These are phyloP conservation scores for Larimichthys crocea DNA, from an alignment of 2,113 vertebrate species.

Conservation along the genomic window DNA sequence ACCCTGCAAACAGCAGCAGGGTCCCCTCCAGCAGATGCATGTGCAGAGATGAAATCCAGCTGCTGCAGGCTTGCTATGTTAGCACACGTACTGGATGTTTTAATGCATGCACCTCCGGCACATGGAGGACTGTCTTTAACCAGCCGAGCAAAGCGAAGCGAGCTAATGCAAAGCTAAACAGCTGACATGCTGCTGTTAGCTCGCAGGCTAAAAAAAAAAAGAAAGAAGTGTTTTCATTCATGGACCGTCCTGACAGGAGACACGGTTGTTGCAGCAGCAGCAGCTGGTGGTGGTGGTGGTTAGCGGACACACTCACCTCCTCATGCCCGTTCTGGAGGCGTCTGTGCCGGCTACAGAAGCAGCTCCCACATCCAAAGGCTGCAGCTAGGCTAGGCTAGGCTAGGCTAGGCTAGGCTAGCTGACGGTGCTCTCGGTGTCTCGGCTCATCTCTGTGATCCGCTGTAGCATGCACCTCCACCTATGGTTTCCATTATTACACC, in stretches of 20 bases:
- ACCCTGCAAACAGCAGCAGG: not conserved
- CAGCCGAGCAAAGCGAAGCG: not conserved
- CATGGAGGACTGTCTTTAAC: not conserved
- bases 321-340: not conserved
- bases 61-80: not conserved
- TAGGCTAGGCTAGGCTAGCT: constrained; percentile 15
- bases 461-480: constrained; percentile 19
- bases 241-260: no score
- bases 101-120: not conserved
- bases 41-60: not conserved
- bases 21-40: not conserved
- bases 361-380: constrained; percentile 1
- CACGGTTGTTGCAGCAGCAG: not conserved
- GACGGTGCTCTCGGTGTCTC: constrained; percentile 36
- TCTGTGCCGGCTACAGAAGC: not conserved
- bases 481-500: constrained; percentile 20
- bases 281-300: no score
- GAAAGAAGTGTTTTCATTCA: not conserved
- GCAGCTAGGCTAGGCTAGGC: not conserved
- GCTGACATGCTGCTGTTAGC: constrained; percentile 38
- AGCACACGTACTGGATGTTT: not conserved
- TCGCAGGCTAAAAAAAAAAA: constrained; percentile 29
- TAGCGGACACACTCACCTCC: constrained; percentile 54
- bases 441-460: constrained; percentile 38
- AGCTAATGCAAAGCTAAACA: not conserved